phyloP scores from a whole-genome alignment of 2,113 vertebrate genomes.

The Otocyon megalotis region DNA sequence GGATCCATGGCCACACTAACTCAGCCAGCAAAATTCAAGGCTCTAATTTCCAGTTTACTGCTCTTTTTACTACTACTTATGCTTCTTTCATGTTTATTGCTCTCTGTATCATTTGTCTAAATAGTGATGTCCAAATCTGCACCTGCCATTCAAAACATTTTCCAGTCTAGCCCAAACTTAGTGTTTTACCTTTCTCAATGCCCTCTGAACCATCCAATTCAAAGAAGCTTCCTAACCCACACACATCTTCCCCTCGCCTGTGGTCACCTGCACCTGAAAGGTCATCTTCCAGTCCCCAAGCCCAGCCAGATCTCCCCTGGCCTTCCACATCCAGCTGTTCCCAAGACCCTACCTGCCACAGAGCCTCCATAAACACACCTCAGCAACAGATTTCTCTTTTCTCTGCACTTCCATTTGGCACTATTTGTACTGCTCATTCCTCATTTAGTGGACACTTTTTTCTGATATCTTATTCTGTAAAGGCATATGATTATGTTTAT shows the following conservation, averaged over 20 bases:
- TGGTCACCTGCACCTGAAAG: not conserved
- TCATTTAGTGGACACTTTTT: not conserved
- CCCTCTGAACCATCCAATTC: not conserved
- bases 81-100: not conserved
- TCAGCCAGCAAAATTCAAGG: not conserved
- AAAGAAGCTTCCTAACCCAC: not conserved
- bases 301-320: not conserved
- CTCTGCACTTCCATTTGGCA: not conserved
- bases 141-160: not conserved
- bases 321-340: not conserved
- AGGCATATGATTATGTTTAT: not conserved
- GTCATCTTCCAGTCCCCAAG: not conserved
- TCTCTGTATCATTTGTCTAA: not conserved
- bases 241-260: not conserved
- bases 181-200: not conserved
- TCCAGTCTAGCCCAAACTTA: not conserved
- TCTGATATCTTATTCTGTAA: not conserved
- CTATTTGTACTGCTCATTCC: not conserved
- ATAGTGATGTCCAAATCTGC: not conserved
- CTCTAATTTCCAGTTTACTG: not conserved
- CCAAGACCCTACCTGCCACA: not conserved
- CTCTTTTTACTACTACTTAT: not conserved
- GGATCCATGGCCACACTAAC: not conserved
- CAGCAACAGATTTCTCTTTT: not conserved
- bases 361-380: not conserved